Base-by-base conservation (phyloP, 2,888 invertebrate species). In the Mythimna impura region DNA sequence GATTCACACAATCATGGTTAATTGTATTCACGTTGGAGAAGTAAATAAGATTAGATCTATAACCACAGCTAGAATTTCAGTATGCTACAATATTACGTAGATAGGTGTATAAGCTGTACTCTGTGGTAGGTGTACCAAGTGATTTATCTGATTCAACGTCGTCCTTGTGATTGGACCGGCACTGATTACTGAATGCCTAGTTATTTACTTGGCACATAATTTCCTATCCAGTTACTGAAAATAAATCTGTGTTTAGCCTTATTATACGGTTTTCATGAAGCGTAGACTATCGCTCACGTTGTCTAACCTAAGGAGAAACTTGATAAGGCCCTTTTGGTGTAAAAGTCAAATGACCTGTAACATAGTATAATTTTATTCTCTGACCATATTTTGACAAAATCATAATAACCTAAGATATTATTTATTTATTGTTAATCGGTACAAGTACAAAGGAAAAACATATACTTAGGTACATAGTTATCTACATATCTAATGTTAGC, bases 21-120 rank as follows among this genome's bases (percentile, higher is more conserved):
- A 61, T 61, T n/a, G 34, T 69, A 73, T 77, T 58, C 52, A 73
- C 63, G 43, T 22, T 36, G 62, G 2, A 36, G 43, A 43, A 40
- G 22, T 60, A 70, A 70, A 74, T 58, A 60, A 74, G 74, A 74
- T 74, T 78, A 78, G 78, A 74, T 77, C 78, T 77, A 14, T 50
- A 73, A 34, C 40, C 22, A 60, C 25, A 78, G 78, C 30, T 70
- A 58, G 50, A 30, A 73, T 76, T 69, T 40, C 77, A 77, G 34
- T 58, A 22, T 7, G 10, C 22, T 25, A 25, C 36, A 36, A 25
- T 36, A 73, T 30, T 50, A 7, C 47, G 6, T 47, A 20, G 1
- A 6, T 12, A 12, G 12, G 4, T 43, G 0, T 12, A 43, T 43
- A 43, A 62, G 14, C 20, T 22, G 34, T 2, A 55, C 34, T 25